phyloP scores from a whole-genome alignment of 2,888 invertebrate species.

The Seira musarum region DNA sequence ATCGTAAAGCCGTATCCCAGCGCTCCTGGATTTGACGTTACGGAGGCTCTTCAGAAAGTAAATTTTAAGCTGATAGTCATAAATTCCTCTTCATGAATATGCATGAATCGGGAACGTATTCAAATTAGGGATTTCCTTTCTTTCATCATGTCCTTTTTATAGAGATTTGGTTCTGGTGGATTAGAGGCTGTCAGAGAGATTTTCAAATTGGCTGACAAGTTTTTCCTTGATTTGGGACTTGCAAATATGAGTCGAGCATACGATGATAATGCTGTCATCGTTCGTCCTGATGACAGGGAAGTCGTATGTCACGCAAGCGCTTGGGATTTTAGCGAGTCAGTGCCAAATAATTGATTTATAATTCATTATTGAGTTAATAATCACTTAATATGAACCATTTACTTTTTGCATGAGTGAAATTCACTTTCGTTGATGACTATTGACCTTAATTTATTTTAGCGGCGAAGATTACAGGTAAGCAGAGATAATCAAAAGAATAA shows the following conservation, averaged over 20 bases:
- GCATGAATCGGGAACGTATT: neutral
- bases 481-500: too few species aligned
- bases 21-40: conserved; percentile 81
- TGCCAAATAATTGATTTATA: too few species aligned
- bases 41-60: conserved; percentile 80
- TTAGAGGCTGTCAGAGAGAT: conserved; percentile 73
- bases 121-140: neutral
- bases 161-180: conserved; percentile 37
- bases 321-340: conserved; percentile 93
- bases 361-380: too few species aligned
- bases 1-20: conserved; percentile 84
- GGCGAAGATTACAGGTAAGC: too few species aligned
- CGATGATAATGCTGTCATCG: conserved; percentile 87
- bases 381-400: too few species aligned
- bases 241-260: conserved; percentile 87
- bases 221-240: conserved; percentile 85
- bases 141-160: neutral
- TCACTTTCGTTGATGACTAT: too few species aligned
- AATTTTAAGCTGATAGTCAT: neutral
- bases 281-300: conserved; percentile 80
- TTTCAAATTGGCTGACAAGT: conserved; percentile 87
- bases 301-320: conserved; percentile 81
- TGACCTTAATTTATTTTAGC: too few species aligned
- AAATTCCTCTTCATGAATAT: neutral
- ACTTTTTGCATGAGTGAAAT: too few species aligned